Evolutionary conservation across 1,140 invertebrate genomes (phyloP), one percentile per base, ranked within the genome.

Genomic region (Heliconius congener): DNA sequence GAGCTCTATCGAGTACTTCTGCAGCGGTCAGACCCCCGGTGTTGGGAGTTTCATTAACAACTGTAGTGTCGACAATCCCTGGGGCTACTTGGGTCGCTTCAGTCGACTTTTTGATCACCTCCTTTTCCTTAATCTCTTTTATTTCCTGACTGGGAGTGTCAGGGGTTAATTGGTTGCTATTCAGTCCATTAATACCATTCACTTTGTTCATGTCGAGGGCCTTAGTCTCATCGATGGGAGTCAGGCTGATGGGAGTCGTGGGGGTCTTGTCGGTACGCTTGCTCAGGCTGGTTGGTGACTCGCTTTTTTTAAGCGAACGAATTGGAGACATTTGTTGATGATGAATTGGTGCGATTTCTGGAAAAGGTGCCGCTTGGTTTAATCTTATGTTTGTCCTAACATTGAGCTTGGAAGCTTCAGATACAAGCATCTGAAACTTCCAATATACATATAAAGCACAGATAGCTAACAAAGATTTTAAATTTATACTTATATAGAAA

Each of bases 1-100:
- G 96, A 81, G 98, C 97, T 85, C 97, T 96, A 87, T 98, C 97
- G 37, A 98, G 94, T 37, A 97, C 97, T 85, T 98, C 97, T 30
- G 96, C 96, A 8, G 97, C 97, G 84, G 93, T 91, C 30, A 94
- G 86, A 1, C 90, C 92, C 0, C 90, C 90, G 5, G 86, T 85
- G 39, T 80, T 83, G 11, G 90, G 82, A 9, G 86, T 78, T 23
- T 93, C 90, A 76, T 94, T 92, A n/a, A 95, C 93, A 19, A 95
- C 92, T 8, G 94, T 92, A 0, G 94, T 95, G 78, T 94, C 94
- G 2, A 95, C 90, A 23, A 95, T 93, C 27, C 91, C 93, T 34
- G 94, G 94, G 5, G 91, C 91, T 39, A 93, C 89, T 79, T 94
- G 94, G 34, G 93, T 95, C 8, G 93, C 94, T 87, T 95, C 94